These are phyloP conservation scores for Probaryconus sp. DNA, from an alignment of 1,140 invertebrate genomes.

Conservation along the genomic window DNA sequence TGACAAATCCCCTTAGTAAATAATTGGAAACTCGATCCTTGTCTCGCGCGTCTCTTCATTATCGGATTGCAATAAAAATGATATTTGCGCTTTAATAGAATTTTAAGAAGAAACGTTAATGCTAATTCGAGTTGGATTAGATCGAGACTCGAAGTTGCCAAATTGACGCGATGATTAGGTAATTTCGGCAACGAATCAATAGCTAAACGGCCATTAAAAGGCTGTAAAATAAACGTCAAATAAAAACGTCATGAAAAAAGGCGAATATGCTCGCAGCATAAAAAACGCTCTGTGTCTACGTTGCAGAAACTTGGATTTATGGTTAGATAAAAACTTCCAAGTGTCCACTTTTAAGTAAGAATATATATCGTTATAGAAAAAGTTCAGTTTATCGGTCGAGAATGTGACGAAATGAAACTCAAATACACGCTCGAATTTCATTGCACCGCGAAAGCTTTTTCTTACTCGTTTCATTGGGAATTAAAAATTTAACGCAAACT, in stretches of 20 bases:
- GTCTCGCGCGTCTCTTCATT: no score
- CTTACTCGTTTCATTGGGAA: background rate
- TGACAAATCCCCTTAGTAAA: no score
- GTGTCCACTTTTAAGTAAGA: slow-evolving; percentile 30
- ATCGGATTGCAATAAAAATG: background rate
- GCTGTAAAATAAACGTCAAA: slow-evolving; percentile 31
- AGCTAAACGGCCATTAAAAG: slow-evolving; percentile 32
- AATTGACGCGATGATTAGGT: slow-evolving; percentile 35
- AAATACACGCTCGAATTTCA: background rate
- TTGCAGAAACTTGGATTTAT: slow-evolving; percentile 35
- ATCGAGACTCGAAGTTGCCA: background rate
- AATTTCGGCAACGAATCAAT: slow-evolving; percentile 33
- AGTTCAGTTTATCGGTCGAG: slow-evolving; percentile 20
- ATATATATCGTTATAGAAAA: slow-evolving; percentile 25
- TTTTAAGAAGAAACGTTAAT: slow-evolving; percentile 19
- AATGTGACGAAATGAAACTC: slow-evolving; percentile 22
- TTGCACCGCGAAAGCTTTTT: no score
- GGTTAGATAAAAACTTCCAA: slow-evolving; percentile 36
- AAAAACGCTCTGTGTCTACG: slow-evolving; percentile 24
- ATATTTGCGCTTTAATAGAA: slow-evolving; percentile 3
- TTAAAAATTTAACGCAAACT: no score
- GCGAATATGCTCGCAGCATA: slow-evolving; percentile 20
- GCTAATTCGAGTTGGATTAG: slow-evolving; percentile 11
- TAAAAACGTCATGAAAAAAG: slow-evolving; percentile 17
- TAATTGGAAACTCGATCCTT: no score